Evolutionary conservation across 2,113 vertebrate species (phyloP), one percentile per base, ranked within the genome.

Genomic region (Ceratotherium simum): DNA sequence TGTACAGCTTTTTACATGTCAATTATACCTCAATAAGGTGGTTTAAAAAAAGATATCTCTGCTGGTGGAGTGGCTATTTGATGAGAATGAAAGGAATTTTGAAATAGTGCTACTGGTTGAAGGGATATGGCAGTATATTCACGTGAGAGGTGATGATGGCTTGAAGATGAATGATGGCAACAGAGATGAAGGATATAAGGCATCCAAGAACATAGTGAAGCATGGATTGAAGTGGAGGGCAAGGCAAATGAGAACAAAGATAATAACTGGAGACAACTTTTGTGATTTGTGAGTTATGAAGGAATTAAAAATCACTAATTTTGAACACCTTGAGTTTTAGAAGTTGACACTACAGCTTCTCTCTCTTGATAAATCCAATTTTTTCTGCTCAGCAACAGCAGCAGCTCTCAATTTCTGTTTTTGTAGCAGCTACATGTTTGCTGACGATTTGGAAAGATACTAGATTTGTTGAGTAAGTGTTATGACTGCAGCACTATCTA

Each of bases 161-260:
- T 67, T 48, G 20, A 33, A 67, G 48, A 16, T 5, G 12, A n/a
- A 18, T 16, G 8, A 36, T 5, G 23, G 54, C 6, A 6, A 18
- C 0, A 1, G 58, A 1, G 46, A n/a, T 3, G 31, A 21, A 7
- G 18, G 29, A 8, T 7, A 1, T 0, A 1, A 36, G 46, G 1
- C 42, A 6, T 31, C 46, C 13, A n/a, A 25, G 21, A 3, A 8
- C 11, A 29, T 0, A 36, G 33, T 9, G 14, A 73, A 89, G 20
- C 39, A 29, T 2, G 11, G 67, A 4, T 4, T 1, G 8, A 60
- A 62, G 21, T 4, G 18, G 36, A 21, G 4, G 70, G 25, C 14
- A 36, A 70, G 33, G 25, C 18, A 65, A 31, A 58, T 2, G 14
- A 56, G 23, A 46, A 39, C 25, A 27, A 58, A 46, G 54, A 5